Evolutionary conservation across 2,113 vertebrate genomes (phyloP), one percentile per base, ranked within the genome.

Genomic region (Oenanthe melanoleuca): DNA sequence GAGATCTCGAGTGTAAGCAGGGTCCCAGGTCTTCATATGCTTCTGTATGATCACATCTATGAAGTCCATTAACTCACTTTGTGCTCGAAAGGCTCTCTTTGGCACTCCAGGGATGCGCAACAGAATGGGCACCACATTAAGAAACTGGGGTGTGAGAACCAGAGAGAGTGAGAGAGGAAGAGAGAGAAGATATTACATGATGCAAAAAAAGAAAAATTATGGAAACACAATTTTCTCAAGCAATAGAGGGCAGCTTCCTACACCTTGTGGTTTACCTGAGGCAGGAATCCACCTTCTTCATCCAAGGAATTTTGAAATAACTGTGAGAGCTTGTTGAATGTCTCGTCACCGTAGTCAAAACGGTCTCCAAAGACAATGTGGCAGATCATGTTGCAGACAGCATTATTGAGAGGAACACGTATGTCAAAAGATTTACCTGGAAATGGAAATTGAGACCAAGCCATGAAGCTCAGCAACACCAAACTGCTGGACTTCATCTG

Each of bases 331-430:
- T 50, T 80, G 33, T 85, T 88, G 81, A 98, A 88, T 34, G 73
- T 91, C 50, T 93, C 83, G 65, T 98, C 96, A 6, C 71, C 31
- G 0, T 98, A 98, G 45, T 95, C 8, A 0, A 98, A 98, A 26
- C 97, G 97, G 4, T 74, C 38, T 31, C 96, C 97, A 8, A 84
- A 98, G 67, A 89, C 7, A 6, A 92, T 93, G 34, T 55, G 94
- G 44, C 96, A 78, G 53, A 98, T 98, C 22, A 98, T 33, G 0
- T 98, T 98, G 90, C 88, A 87, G 72, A 96, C 81, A 3, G 97
- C 97, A 14, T 96, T 97, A 37, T 70, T 92, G 65, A 98, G 3
- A 33, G 65, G 47, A 25, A 14, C 2, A 4, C 1, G 66, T 44
- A 97, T 86, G 61, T 96, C 23, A 1, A 98, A 97, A 44, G 97